These are phyloP conservation scores for Drymonia ruficornis DNA, from an alignment of 2,888 invertebrate species.

Conservation along the genomic window DNA sequence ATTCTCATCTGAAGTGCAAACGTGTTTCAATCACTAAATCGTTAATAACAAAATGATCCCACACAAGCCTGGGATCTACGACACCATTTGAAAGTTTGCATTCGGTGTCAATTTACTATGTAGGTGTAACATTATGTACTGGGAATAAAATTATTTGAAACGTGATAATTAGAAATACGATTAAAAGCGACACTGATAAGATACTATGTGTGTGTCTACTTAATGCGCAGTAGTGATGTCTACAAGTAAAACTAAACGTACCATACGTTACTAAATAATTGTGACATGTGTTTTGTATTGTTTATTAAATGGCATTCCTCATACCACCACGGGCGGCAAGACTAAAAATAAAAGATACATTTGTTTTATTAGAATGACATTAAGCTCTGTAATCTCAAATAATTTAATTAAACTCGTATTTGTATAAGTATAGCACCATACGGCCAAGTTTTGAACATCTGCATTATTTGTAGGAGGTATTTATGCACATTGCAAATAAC, in stretches of 20 bases:
- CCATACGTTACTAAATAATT: constrained; percentile 49
- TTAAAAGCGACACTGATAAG: constrained; percentile 45
- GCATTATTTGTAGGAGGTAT: not conserved
- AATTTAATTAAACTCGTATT: not conserved
- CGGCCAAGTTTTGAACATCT: not conserved
- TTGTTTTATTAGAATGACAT: constrained; percentile 24
- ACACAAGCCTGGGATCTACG: too few relatives aligned
- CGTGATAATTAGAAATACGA: constrained; percentile 22
- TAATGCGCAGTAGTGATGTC: constrained; percentile 46
- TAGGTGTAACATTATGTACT: not conserved
- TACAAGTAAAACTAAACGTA: constrained; percentile 59
- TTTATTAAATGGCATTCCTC: constrained; percentile 55
- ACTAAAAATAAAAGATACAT: constrained; percentile 72
- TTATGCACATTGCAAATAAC: constrained; percentile 11
- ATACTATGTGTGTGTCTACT: constrained; percentile 44
- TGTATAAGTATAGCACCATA: not conserved
- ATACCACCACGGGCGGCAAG: constrained; percentile 78
- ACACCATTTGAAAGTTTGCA: too few relatives aligned
- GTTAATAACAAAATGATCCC: not conserved
- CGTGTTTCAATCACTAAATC: not conserved
- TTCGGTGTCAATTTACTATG: not conserved
- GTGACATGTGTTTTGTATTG: constrained; percentile 46
- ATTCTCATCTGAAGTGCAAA: constrained; percentile 54
- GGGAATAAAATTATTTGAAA: constrained; percentile 2
- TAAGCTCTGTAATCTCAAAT: not conserved